A percentile compares a stretch with the other conserved stretches of the same genome.
Conservation (phyloP, 2,113 vertebrate species). For the Uropsilus gracilis region DNA sequence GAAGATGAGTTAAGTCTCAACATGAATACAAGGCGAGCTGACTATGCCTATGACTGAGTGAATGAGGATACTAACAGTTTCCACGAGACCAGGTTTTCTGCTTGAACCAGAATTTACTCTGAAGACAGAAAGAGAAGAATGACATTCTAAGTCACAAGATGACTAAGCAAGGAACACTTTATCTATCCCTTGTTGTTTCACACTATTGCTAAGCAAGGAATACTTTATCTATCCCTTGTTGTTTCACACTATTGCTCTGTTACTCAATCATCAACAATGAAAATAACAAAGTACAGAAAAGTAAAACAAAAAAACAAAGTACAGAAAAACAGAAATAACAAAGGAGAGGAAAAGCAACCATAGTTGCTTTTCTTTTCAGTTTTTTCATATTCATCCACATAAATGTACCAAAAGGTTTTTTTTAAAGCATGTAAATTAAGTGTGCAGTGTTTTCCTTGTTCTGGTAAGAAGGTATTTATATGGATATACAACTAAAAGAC, state of each 20-base stretch:
- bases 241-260: not conserved
- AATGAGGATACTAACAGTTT: fast-evolving
- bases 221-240: not conserved
- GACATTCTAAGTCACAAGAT: not conserved
- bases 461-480: not conserved
- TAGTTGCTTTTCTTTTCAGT: not conserved
- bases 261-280: not conserved
- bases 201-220: not conserved
- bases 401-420: not conserved
- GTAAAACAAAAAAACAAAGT: not conserved
- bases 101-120: not conserved
- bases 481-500: not conserved
- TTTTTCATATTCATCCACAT: not conserved
- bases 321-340: too few relatives aligned
- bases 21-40: not conserved
- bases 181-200: not conserved
- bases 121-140: not conserved
- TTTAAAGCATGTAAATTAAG: not conserved
- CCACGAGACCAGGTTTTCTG: not conserved
- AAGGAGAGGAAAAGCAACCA: not conserved
- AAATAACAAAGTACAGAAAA: not conserved
- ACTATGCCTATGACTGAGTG: fast-evolving
- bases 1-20: not conserved
- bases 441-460: not conserved
- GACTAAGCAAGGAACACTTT: not conserved